Evolutionary conservation across 1,140 invertebrate genomes (phyloP).

Genomic region (Tetraneura akinire): DNA sequence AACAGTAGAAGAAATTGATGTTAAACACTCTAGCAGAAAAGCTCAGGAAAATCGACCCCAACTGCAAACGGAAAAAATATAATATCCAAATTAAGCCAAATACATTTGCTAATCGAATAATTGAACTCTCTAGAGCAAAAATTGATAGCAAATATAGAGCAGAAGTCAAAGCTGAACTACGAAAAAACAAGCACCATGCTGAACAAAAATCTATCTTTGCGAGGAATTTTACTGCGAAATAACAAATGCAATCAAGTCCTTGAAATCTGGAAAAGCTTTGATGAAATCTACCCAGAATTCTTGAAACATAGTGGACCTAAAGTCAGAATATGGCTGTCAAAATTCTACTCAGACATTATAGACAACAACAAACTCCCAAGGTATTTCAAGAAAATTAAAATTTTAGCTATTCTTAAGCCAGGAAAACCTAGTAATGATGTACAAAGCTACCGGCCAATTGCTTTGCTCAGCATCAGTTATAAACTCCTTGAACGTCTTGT

Average conservation of each 20-base stretch:
- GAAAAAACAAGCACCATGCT: not conserved
- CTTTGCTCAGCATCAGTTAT: no score
- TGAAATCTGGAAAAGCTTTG: conserved; percentile 1
- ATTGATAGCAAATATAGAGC: no score
- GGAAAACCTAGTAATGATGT: no score
- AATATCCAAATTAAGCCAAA: conserved; percentile 14
- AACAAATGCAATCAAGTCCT: not conserved
- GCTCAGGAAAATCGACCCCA: conserved; percentile 3
- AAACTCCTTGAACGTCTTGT: no score
- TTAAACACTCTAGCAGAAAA: conserved; percentile 15
- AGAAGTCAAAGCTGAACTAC: no score
- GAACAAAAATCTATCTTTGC: conserved; percentile 10
- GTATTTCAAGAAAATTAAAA: no score
- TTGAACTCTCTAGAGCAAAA: no score
- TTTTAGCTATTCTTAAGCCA: no score
- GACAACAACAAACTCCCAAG: no score
- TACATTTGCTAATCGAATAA: conserved; percentile 14
- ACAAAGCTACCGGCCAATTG: no score
- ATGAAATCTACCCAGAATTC: not conserved
- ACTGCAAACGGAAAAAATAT: not conserved
- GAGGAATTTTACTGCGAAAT: conserved; percentile 6
- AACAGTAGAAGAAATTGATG: not conserved
- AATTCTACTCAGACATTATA: conserved; percentile 1
- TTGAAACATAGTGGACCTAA: not conserved
- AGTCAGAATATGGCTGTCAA: not conserved